phyloP scores from a whole-genome alignment of 2,797 vertebrate species.

The Triplophysa bombifrons region DNA sequence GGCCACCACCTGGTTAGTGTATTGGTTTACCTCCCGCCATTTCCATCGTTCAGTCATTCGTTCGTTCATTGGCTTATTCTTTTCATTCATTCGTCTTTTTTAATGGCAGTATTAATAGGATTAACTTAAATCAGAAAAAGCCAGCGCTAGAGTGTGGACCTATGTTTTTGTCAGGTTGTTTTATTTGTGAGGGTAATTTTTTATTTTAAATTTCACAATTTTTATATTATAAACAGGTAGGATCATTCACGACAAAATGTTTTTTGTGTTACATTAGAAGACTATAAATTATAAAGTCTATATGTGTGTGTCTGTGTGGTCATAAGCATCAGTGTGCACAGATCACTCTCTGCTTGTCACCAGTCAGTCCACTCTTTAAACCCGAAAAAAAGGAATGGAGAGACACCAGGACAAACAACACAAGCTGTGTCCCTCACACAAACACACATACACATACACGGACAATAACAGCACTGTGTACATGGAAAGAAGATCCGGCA shows the following conservation, averaged over 20 bases:
- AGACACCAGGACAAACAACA: constrained; percentile 24
- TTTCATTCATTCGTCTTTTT: background rate
- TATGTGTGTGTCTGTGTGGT: background rate
- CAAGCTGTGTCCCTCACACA: constrained; percentile 23
- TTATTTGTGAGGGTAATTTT: background rate
- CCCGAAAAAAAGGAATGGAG: background rate
- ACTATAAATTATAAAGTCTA: background rate
- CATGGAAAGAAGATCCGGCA: constrained; percentile 38
- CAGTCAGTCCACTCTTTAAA: background rate
- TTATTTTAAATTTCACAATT: background rate
- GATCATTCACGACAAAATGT: too few relatives aligned
- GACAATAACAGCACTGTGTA: constrained; percentile 36
- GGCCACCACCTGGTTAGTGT: constrained; percentile 40
- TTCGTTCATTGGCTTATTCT: constrained; percentile 24
- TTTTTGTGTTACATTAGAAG: too few relatives aligned
- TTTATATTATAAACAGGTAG: too few relatives aligned
- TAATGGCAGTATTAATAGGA: background rate
- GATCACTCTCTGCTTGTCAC: background rate
- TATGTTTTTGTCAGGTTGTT: background rate
- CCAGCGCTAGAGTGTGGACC: background rate
- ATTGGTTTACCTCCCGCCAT: constrained; percentile 24
- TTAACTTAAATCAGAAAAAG: background rate
- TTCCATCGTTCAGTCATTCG: constrained; percentile 22
- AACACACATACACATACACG: constrained; percentile 28
- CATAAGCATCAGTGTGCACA: background rate